Evolutionary conservation across 2,888 invertebrate genomes (phyloP).

Genomic region (Cacoxenus indagator): DNA sequence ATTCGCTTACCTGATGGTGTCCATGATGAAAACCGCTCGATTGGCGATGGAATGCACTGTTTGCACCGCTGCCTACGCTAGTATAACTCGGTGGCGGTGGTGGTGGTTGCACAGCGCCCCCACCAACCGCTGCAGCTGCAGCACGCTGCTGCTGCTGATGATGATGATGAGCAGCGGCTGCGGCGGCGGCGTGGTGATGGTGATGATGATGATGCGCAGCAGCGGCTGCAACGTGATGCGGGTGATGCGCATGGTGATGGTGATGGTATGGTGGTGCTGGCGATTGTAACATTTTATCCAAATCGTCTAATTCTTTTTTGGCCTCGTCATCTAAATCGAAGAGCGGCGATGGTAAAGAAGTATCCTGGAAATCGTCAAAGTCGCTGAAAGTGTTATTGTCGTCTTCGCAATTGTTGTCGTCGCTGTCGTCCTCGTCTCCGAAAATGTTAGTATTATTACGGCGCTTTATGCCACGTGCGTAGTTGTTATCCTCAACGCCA

Average conservation of each 20-base stretch:
- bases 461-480: conserved; percentile 20
- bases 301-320: conserved; percentile 67
- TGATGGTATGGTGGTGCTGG: conserved; percentile 67
- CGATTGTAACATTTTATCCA: conserved; percentile 70
- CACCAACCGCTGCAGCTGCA: neutral
- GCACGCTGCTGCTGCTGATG: conserved; percentile 41
- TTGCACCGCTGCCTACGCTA: conserved; percentile 60
- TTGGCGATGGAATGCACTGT: conserved; percentile 68
- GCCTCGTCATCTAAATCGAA: conserved; percentile 70
- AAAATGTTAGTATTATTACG: conserved; percentile 18
- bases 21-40: conserved; percentile 66
- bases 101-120: conserved; percentile 30
- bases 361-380: conserved; percentile 49
- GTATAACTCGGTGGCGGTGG: conserved; percentile 51
- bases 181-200: conserved; percentile 41
- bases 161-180: conserved; percentile 45
- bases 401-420: conserved; percentile 11
- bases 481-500: conserved; percentile 30
- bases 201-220: too few relatives aligned
- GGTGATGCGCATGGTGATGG: conserved; percentile 54
- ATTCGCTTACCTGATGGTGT: conserved; percentile 60
- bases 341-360: conserved; percentile 66
- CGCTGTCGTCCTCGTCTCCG: conserved; percentile 17
- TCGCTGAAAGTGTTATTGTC: conserved; percentile 46
- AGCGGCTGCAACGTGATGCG: conserved; percentile 50